phyloP scores from a whole-genome alignment of 2,113 vertebrate species.

The Puntigrus tetrazona region DNA sequence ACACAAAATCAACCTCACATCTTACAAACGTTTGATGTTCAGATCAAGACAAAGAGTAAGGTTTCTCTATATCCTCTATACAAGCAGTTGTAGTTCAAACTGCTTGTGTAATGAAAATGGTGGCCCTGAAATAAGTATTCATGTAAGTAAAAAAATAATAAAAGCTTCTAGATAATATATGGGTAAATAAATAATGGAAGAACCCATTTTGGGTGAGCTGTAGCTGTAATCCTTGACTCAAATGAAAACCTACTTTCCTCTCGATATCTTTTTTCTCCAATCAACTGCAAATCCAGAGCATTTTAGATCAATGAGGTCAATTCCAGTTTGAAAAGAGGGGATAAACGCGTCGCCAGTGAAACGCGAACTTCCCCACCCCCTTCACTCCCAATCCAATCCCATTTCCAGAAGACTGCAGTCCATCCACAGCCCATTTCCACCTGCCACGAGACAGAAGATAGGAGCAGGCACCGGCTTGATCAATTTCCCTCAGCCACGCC shows the following conservation, averaged over 20 bases:
- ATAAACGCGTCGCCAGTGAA: constrained; percentile 6
- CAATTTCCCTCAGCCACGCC: constrained; percentile 47
- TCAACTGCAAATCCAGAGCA: constrained; percentile 27
- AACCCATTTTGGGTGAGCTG: background rate
- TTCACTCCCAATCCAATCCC: constrained; percentile 49
- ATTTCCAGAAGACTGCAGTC: constrained; percentile 36
- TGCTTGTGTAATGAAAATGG: background rate
- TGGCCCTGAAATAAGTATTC: background rate
- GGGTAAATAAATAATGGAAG: background rate
- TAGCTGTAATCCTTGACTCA: background rate
- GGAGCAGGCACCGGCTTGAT: constrained; percentile 38
- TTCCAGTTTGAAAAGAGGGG: constrained; percentile 42
- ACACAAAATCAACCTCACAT: too few relatives aligned
- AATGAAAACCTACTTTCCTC: constrained; percentile 13
- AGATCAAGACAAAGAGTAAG: too few relatives aligned
- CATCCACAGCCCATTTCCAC: constrained; percentile 48
- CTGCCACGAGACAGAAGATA: constrained; percentile 14
- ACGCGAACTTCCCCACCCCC: background rate
- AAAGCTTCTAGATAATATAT: background rate
- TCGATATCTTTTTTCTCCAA: background rate
- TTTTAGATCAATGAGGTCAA: constrained; percentile 48
- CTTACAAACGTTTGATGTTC: too few relatives aligned
- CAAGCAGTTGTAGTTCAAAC: background rate
- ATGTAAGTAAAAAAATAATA: background rate
- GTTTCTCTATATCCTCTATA: too few relatives aligned